Conservation (phyloP, 1,140 invertebrate species). For the Drosophila parvula region DNA sequence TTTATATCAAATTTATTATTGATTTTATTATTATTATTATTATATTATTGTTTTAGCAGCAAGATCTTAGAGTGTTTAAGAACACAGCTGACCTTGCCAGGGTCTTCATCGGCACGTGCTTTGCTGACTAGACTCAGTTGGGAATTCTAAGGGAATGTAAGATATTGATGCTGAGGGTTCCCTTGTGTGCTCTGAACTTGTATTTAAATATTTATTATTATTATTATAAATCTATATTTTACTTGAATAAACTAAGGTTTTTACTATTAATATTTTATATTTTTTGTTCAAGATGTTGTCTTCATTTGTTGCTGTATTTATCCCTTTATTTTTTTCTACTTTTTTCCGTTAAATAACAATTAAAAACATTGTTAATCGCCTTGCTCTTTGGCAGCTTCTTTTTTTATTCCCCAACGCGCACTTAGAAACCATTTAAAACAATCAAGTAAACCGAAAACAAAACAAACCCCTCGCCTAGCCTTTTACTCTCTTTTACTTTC, state of each 20-base stretch:
- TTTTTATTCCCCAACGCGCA: slow-evolving; percentile 2
- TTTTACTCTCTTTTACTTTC: not conserved
- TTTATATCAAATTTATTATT: too few relatives aligned
- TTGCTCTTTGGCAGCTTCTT: not conserved
- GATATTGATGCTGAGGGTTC: not conserved
- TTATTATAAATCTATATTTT: too few relatives aligned
- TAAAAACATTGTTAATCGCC: not conserved
- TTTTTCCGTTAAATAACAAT: not conserved
- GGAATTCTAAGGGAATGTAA: not conserved
- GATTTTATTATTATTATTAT: too few relatives aligned
- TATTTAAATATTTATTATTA: too few relatives aligned
- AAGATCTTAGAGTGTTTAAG: too few relatives aligned
- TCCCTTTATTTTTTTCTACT: not conserved
- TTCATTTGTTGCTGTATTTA: not conserved
- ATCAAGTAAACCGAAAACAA: slow-evolving; percentile 27
- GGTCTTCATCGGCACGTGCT: not conserved
- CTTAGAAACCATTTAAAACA: slow-evolving; percentile 26
- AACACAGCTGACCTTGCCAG: too few relatives aligned
- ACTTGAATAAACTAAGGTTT: too few relatives aligned
- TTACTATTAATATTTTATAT: too few relatives aligned
- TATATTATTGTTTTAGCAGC: too few relatives aligned
- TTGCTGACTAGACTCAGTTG: not conserved
- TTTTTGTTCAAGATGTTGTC: too few relatives aligned
- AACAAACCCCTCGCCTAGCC: slow-evolving; percentile 34
- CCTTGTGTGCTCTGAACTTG: not conserved